A percentile compares a stretch with the other conserved stretches of the same genome.
Evolutionary conservation across 2,113 vertebrate genomes (phyloP).

Genomic region (Corvus hawaiiensis): DNA sequence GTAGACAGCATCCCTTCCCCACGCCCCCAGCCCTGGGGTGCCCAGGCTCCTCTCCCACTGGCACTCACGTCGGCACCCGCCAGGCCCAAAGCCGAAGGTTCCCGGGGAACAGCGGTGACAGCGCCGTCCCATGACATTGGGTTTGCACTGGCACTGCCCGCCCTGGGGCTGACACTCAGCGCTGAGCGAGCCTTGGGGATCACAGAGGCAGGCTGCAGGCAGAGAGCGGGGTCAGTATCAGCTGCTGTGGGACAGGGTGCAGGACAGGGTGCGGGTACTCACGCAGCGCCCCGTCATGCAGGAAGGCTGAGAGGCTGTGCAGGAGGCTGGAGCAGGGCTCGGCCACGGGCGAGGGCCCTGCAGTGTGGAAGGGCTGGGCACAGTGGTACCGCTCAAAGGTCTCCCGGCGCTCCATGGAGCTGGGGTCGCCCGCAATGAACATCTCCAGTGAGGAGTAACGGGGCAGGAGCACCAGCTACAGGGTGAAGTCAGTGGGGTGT

Average conservation of each 20-base stretch:
- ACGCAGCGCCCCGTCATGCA: slow-evolving; percentile 88
- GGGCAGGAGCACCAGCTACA: slow-evolving; percentile 86
- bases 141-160: slow-evolving; percentile 90
- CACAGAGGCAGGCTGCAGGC: slow-evolving; percentile 85
- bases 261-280: slow-evolving; percentile 49
- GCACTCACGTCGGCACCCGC: slow-evolving; percentile 84
- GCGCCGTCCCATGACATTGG: slow-evolving; percentile 81
- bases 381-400: slow-evolving; percentile 89
- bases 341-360: slow-evolving; percentile 66
- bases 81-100: slow-evolving; percentile 87
- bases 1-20: not conserved
- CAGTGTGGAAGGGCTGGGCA: slow-evolving; percentile 76
- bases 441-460: slow-evolving; percentile 88
- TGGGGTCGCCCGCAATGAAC: slow-evolving; percentile 83
- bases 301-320: slow-evolving; percentile 85
- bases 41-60: not conserved
- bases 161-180: slow-evolving; percentile 84
- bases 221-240: not conserved
- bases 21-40: not conserved
- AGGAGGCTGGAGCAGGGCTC: slow-evolving; percentile 85
- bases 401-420: slow-evolving; percentile 77
- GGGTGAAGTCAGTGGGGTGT: not conserved
- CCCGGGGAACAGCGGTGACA: slow-evolving; percentile 86
- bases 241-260: accelerated
- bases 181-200: slow-evolving; percentile 89